These are phyloP conservation scores for Aegithalos caudatus DNA, from an alignment of 2,113 vertebrate genomes.

Conservation along the genomic window DNA sequence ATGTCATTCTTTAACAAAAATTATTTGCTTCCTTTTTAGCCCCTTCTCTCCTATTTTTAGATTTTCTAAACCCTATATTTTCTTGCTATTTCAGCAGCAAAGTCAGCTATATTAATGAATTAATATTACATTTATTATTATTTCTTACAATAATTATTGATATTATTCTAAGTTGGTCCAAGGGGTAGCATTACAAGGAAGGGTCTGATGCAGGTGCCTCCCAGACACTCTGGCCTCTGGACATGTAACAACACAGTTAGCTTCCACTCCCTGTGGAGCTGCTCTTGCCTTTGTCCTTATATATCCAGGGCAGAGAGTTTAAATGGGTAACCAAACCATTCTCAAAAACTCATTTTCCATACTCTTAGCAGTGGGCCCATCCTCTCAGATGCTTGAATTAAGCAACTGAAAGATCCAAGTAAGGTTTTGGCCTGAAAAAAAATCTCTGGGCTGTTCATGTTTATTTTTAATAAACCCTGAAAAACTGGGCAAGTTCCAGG, in stretches of 20 bases:
- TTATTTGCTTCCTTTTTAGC: background rate
- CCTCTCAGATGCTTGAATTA: background rate
- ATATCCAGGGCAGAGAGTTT: background rate
- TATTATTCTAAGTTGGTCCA: background rate
- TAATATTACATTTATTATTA: background rate
- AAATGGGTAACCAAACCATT: background rate
- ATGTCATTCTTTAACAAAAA: background rate
- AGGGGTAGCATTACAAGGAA: background rate
- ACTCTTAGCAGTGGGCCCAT: background rate
- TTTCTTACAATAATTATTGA: background rate
- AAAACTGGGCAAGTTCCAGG: background rate
- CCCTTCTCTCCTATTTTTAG: background rate
- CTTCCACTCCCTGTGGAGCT: background rate
- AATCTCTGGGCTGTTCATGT: background rate
- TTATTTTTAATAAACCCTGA: constrained; percentile 8
- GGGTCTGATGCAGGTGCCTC: background rate
- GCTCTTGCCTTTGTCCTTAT: background rate
- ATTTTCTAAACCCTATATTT: background rate
- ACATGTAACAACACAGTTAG: background rate
- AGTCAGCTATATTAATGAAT: background rate
- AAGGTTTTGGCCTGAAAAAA: background rate
- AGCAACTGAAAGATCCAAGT: background rate
- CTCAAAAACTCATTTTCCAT: background rate
- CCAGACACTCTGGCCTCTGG: background rate
- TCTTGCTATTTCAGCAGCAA: background rate